These are phyloP conservation scores for Sphenopsis melanotis DNA, from an alignment of 2,797 vertebrate species.

Conservation along the genomic window DNA sequence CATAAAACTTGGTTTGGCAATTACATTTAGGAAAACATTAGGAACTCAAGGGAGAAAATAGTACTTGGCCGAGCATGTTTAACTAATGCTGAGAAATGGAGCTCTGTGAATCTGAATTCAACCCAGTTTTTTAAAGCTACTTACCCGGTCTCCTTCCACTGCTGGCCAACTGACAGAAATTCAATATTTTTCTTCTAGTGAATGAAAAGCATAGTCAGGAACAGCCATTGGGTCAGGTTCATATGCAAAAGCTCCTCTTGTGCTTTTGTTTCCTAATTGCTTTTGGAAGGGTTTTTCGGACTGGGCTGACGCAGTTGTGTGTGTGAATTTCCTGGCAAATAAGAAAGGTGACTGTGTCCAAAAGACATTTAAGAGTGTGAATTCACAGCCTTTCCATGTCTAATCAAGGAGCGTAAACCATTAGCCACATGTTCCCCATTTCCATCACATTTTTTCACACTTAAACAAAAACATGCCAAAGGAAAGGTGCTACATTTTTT, in stretches of 20 bases:
- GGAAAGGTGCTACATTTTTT: constrained; percentile 71
- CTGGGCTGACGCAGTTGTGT: constrained; percentile 54
- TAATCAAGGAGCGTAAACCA: constrained; percentile 66
- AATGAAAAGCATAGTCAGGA: constrained; percentile 53
- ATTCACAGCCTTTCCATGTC: constrained; percentile 70
- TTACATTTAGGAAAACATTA: constrained; percentile 38
- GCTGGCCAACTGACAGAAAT: constrained; percentile 18
- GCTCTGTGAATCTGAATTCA: constrained; percentile 33
- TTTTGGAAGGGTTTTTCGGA: constrained; percentile 43
- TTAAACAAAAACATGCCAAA: constrained; percentile 68
- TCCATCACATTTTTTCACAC: constrained; percentile 71
- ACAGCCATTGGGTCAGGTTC: neutral
- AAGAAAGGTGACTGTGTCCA: constrained; percentile 62
- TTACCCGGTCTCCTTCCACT: neutral
- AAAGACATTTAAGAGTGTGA: constrained; percentile 65
- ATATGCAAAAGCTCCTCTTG: constrained; percentile 29
- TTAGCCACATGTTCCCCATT: constrained; percentile 74
- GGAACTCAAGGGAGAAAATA: constrained; percentile 28
- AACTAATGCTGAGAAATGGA: neutral
- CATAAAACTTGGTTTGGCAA: constrained; percentile 43
- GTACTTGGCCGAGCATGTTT: neutral
- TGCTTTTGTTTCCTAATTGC: constrained; percentile 57
- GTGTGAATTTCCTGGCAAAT: constrained; percentile 73
- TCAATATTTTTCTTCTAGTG: constrained; percentile 39
- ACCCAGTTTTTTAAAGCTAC: neutral